Base-by-base conservation (phyloP, 2,888 invertebrate genomes). In the Xestobium rufovillosum region DNA sequence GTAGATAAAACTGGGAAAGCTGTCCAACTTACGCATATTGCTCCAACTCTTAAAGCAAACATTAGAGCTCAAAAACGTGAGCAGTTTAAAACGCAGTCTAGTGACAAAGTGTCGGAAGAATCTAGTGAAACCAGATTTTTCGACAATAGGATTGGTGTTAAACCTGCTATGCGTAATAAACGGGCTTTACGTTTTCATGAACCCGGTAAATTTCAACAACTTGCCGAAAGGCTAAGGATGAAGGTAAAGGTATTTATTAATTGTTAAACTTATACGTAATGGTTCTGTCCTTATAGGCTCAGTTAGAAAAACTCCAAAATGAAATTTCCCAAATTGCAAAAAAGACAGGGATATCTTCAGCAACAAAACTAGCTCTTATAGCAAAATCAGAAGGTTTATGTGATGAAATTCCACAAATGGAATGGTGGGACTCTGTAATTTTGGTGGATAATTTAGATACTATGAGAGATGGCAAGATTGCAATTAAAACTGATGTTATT, bases 391-490 rank as follows among this genome's bases (percentile, higher is more conserved):
- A 85, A 29, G 70, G 71, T 9, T 76, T 79, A 37, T 73, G 73
- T 1, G 88, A 88, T 53, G 78, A 83, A 49, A 83, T 91, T 14
- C 95, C 95, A 0, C 78, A 86, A 34, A 82, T 96, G 52, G 97
- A 97, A 63, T 97, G 97, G 96, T 97, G 96, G 96, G 97, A 97
- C 68, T 85, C 88, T 23, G 89, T 94, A n/a, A 88, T 98, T 42
- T 69, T 96, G n/a, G 68, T 71, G 23, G 71, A 74, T 41, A 72
- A 76, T 13, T 68, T 79, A 26, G 69, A 70, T 39, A 79, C 75
- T 0, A 45, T 59, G 39, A 59, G 62, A 26, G 68, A 74, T 53
- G 60, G 59, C 0, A 79, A 75, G 38, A 75, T 67, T 44, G 70
- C 68, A 26, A 65, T 83, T 2, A 83, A 83, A 57, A 69, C 67